Percentiles rank a stretch among this genome's conserved stretches.
Conservation (phyloP, 2,888 invertebrate species). For the Linnaemya vulpina region DNA sequence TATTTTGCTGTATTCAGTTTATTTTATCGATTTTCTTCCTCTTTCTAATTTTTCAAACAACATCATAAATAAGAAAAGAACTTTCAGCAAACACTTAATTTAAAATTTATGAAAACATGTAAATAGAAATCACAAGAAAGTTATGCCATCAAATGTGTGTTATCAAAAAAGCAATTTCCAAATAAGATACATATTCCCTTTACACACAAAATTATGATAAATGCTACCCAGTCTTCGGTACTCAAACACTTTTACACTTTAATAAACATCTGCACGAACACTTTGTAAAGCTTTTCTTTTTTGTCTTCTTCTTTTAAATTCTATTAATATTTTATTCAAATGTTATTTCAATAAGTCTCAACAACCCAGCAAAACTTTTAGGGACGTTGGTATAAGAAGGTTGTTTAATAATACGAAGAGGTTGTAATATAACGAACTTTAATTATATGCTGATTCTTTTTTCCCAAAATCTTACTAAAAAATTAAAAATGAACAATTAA, state of each 20-base stretch:
- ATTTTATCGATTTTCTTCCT: no score
- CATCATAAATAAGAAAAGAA: no score
- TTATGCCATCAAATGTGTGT: neutral
- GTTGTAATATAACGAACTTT: no score
- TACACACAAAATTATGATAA: conserved; percentile 1
- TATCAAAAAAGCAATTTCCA: conserved; percentile 18
- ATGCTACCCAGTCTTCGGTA: neutral
- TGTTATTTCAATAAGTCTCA: neutral
- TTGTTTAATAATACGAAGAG: no score
- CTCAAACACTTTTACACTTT: neutral
- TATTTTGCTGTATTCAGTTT: no score
- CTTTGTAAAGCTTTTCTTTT: neutral
- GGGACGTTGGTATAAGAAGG: no score
- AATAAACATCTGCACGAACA: no score
- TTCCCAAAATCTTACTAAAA: no score
- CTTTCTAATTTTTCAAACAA: no score
- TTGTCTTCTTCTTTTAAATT: neutral
- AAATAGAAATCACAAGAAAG: conserved; percentile 4
- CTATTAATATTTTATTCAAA: neutral
- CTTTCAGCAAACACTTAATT: neutral
- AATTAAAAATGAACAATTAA: no score
- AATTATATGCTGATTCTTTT: no score
- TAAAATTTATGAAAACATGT: conserved; percentile 23
- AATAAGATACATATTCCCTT: neutral
- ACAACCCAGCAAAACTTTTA: no score